These are phyloP conservation scores for Drosophila nasuta DNA, from an alignment of 1,140 invertebrate species.

Conservation along the genomic window DNA sequence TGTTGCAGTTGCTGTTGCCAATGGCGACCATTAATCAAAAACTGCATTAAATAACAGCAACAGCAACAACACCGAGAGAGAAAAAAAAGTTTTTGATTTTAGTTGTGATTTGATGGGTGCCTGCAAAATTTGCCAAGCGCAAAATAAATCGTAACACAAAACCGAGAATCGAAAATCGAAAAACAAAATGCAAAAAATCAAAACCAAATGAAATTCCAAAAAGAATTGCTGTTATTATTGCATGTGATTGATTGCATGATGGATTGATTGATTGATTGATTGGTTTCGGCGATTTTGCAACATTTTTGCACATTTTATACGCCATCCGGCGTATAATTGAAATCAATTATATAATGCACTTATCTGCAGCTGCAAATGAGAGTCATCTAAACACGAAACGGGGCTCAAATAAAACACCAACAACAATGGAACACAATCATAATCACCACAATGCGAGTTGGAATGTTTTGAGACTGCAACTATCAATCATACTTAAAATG, in stretches of 20 bases:
- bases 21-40: conserved; percentile 30
- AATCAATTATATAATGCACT: conserved; percentile 44
- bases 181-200: not conserved
- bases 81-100: conserved; percentile 6
- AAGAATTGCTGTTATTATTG: conserved; percentile 23
- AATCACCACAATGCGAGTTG: not conserved
- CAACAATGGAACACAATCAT: not conserved
- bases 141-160: conserved; percentile 1
- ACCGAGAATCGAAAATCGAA: not conserved
- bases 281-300: conserved; percentile 42
- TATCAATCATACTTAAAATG: conserved; percentile 7
- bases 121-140: not conserved
- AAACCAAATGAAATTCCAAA: not conserved
- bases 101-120: conserved; percentile 13
- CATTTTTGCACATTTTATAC: conserved; percentile 45
- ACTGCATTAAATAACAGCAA: conserved; percentile 33
- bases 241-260: conserved; percentile 45
- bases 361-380: not conserved
- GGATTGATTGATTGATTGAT: conserved; percentile 51
- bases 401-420: not conserved
- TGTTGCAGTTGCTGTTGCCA: not conserved
- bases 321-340: conserved; percentile 44
- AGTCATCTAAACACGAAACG: not conserved
- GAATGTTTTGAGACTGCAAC: not conserved
- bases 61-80: conserved; percentile 1